Evolutionary conservation across 2,888 invertebrate species (phyloP).

Genomic region (Cryptocephalus primarius): DNA sequence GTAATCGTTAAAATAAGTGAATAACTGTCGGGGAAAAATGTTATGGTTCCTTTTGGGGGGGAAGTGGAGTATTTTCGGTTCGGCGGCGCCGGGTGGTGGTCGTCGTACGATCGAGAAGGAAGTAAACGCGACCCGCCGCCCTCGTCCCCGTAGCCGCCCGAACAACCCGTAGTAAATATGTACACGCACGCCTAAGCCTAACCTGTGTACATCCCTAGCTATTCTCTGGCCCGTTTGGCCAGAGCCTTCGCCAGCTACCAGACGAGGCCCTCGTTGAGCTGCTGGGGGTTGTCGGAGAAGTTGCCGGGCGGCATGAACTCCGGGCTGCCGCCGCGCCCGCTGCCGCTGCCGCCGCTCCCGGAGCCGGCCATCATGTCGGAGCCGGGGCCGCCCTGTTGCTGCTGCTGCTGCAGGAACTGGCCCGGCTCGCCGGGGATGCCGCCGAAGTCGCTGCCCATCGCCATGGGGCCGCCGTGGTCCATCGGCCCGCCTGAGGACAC

Average conservation of each 20-base stretch:
- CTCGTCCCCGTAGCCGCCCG: no score
- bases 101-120: no score
- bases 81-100: no score
- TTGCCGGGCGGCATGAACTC: constrained; percentile 56
- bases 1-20: no score
- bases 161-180: no score
- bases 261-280: constrained; percentile 63
- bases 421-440: constrained; percentile 55
- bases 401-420: constrained; percentile 45
- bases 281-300: constrained; percentile 59
- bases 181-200: constrained; percentile 3
- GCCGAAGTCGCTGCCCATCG: constrained; percentile 70
- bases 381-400: no score
- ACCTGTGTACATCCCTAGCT: constrained; percentile 5
- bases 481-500: constrained; percentile 52
- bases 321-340: constrained; percentile 60
- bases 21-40: no score
- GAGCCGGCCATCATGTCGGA: constrained; percentile 53
- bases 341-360: constrained; percentile 51
- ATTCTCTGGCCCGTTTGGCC: constrained; percentile 38
- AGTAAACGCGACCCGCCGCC: no score
- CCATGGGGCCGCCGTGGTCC: constrained; percentile 56
- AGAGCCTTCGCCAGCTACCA: constrained; percentile 51
- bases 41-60: no score
- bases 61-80: no score